Conservation (phyloP, 2,888 invertebrate species). For the Chrysopilus asiliformis region DNA sequence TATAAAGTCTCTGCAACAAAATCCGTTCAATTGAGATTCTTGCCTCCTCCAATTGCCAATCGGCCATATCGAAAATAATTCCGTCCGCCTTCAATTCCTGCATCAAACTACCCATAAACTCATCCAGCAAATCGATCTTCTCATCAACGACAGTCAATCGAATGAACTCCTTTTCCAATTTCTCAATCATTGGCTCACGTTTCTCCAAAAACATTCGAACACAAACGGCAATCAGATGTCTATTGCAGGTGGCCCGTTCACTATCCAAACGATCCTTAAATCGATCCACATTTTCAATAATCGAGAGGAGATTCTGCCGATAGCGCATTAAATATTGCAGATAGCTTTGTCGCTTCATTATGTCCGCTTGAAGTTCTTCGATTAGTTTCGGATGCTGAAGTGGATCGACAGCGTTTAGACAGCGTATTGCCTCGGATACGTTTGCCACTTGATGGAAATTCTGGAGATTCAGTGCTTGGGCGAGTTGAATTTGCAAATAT, state of each 20-base stretch:
- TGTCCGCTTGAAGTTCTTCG: slow-evolving; percentile 60
- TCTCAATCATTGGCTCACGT: slow-evolving; percentile 54
- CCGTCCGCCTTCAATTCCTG: slow-evolving; percentile 55
- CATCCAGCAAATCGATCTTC: slow-evolving; percentile 77
- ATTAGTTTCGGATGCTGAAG: slow-evolving; percentile 60
- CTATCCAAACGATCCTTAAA: slow-evolving; percentile 45
- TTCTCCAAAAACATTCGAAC: slow-evolving; percentile 70
- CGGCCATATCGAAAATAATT: slow-evolving; percentile 52
- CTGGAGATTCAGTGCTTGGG: slow-evolving; percentile 68
- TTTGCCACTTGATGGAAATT: slow-evolving; percentile 64
- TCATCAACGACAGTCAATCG: slow-evolving; percentile 73
- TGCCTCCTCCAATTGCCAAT: slow-evolving; percentile 57
- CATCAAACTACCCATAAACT: slow-evolving; percentile 59
- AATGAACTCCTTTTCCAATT: slow-evolving; percentile 70
- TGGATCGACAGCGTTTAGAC: slow-evolving; percentile 57
- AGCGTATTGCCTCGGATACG: slow-evolving; percentile 70
- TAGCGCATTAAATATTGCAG: slow-evolving; percentile 69
- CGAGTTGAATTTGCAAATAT: slow-evolving; percentile 59
- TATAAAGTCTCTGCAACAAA: slow-evolving; percentile 84
- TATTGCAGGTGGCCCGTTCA: slow-evolving; percentile 58
- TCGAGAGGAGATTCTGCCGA: slow-evolving; percentile 63
- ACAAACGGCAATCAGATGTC: slow-evolving; percentile 60
- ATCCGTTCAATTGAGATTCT: slow-evolving; percentile 76
- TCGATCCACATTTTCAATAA: slow-evolving; percentile 57
- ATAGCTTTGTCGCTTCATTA: slow-evolving; percentile 62